A percentile compares a stretch with the other conserved stretches of the same genome.
Conservation (phyloP, 2,113 vertebrate species). For the Lophochroa leadbeateri region DNA sequence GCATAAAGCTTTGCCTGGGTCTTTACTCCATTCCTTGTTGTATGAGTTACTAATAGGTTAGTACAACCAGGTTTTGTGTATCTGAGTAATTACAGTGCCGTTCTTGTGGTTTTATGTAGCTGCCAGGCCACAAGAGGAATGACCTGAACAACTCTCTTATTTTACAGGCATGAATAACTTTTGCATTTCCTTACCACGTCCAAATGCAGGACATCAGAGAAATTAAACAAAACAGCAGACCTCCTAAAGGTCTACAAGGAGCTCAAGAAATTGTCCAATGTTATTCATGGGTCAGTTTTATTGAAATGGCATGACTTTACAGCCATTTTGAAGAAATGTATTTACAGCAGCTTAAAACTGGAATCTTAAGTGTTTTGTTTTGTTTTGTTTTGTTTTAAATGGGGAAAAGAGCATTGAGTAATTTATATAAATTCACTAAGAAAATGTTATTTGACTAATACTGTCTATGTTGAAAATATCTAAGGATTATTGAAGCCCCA, state of each 20-base stretch:
- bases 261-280: background rate
- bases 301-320: background rate
- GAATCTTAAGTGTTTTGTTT: background rate
- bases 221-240: background rate
- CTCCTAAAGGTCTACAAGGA: background rate
- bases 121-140: background rate
- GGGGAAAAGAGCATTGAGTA: background rate
- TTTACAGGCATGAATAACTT: background rate
- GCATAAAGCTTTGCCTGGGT: background rate
- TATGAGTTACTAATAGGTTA: background rate
- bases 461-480: background rate
- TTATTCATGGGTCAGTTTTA: background rate
- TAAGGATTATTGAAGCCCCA: background rate
- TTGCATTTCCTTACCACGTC: background rate
- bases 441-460: background rate
- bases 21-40: background rate
- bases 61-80: background rate
- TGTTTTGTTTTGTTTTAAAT: background rate
- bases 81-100: background rate
- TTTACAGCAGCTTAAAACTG: background rate
- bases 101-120: background rate
- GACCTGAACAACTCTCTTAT: background rate
- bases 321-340: background rate
- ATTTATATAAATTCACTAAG: background rate
- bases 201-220: background rate